Percentiles rank a stretch among this genome's conserved stretches.
phyloP scores from a whole-genome alignment of 2,888 invertebrate genomes.

The Dicranocentrus wangi region DNA sequence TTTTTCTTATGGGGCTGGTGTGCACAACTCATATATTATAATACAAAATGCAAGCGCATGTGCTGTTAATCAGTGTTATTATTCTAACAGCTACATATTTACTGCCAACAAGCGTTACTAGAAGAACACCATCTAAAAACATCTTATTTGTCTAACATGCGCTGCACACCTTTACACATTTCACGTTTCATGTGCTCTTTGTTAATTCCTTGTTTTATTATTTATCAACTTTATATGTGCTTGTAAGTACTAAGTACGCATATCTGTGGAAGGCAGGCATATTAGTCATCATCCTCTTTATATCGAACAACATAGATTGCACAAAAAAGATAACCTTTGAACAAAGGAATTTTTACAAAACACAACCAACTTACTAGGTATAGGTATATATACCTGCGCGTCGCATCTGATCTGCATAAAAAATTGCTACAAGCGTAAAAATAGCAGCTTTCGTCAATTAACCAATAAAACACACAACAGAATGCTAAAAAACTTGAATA shows the following conservation, averaged over 20 bases:
- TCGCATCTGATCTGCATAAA: constrained; percentile 9
- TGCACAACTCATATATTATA: constrained; percentile 6
- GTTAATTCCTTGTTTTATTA: constrained; percentile 41
- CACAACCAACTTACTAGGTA: neutral
- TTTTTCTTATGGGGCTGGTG: no score
- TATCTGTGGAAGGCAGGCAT: no score
- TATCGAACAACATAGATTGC: neutral
- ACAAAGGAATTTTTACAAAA: constrained; percentile 14
- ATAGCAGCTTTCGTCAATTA: constrained; percentile 35
- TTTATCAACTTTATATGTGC: no score
- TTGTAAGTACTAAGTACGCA: no score
- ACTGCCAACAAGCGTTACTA: no score
- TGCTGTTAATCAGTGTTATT: neutral
- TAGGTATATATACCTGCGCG: neutral
- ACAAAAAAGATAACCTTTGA: constrained; percentile 11
- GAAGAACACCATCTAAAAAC: no score
- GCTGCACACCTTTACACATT: neutral
- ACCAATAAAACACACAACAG: constrained; percentile 3
- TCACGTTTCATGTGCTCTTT: neutral
- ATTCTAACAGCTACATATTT: no score
- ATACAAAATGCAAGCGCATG: neutral
- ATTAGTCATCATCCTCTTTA: no score
- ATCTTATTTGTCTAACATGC: no score
- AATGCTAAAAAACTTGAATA: neutral
- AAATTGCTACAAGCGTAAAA: constrained; percentile 7